Conservation (phyloP, 1,140 invertebrate species). For the Achroia grisella region DNA sequence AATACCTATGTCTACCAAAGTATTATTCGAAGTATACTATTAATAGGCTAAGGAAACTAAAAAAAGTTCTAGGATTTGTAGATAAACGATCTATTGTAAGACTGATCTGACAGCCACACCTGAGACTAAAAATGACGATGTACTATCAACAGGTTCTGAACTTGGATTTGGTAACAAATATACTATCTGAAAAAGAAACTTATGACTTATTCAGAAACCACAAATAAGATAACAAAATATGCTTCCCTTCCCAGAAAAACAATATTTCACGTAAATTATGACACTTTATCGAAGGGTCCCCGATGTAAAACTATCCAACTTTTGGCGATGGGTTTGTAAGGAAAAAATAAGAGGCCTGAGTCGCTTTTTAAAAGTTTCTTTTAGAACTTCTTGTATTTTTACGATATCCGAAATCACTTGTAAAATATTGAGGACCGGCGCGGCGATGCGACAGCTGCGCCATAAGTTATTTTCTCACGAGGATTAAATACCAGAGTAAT, state of each 20-base stretch:
- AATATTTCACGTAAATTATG: slow-evolving; percentile 58
- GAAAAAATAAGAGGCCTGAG: slow-evolving; percentile 35
- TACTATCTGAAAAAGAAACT: slow-evolving; percentile 12
- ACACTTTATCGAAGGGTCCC: slow-evolving; percentile 55
- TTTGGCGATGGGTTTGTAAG: slow-evolving; percentile 37
- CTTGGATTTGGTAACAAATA: not conserved
- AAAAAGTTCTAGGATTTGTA: too few species aligned
- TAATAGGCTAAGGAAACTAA: too few species aligned
- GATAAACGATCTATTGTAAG: too few species aligned
- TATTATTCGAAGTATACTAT: too few species aligned
- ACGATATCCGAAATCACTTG: slow-evolving; percentile 34
- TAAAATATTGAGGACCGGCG: slow-evolving; percentile 29
- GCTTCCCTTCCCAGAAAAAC: slow-evolving; percentile 35
- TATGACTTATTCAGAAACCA: slow-evolving; percentile 30
- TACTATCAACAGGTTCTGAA: slow-evolving; percentile 13
- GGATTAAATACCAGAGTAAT: slow-evolving; percentile 13
- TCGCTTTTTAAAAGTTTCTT: slow-evolving; percentile 46
- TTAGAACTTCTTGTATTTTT: slow-evolving; percentile 30
- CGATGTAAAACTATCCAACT: slow-evolving; percentile 54
- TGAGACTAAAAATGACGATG: too few species aligned
- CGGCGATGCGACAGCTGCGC: slow-evolving; percentile 19
- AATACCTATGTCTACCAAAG: too few species aligned
- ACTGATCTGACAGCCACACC: too few species aligned
- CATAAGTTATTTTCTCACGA: slow-evolving; percentile 28
- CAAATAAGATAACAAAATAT: slow-evolving; percentile 46